phyloP scores from a whole-genome alignment of 2,888 invertebrate genomes.

The Biston stratarius region DNA sequence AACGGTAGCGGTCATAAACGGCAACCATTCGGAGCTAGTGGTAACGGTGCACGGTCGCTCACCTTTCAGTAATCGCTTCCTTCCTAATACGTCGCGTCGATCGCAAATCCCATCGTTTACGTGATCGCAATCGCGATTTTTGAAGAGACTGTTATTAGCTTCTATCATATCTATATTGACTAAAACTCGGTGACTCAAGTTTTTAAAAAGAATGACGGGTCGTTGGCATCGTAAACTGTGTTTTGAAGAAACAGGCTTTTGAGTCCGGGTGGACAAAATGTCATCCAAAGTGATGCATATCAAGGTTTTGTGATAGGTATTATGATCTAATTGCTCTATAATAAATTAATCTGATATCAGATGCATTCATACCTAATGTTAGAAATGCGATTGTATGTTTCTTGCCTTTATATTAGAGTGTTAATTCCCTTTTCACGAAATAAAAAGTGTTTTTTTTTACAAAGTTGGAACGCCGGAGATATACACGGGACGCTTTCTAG shows the following conservation, averaged over 20 bases:
- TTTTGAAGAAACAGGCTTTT: slow-evolving; percentile 32
- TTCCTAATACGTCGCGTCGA: slow-evolving; percentile 75
- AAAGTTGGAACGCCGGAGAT: too few species aligned
- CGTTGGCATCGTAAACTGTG: slow-evolving; percentile 57
- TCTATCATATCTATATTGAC: slow-evolving; percentile 17
- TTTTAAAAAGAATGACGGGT: slow-evolving; percentile 46
- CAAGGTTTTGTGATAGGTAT: not conserved
- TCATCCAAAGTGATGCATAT: slow-evolving; percentile 21
- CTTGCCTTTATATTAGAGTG: too few species aligned
- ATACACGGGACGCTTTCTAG: too few species aligned
- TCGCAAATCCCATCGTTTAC: slow-evolving; percentile 73
- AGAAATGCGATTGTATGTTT: too few species aligned
- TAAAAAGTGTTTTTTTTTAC: too few species aligned
- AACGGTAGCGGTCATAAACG: slow-evolving; percentile 63
- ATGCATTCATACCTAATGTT: too few species aligned
- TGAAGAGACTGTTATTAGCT: slow-evolving; percentile 13
- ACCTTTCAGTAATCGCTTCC: slow-evolving; percentile 82
- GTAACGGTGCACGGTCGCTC: slow-evolving; percentile 81
- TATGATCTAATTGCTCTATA: slow-evolving; percentile 11
- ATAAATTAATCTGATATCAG: not conserved
- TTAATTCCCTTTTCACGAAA: too few species aligned
- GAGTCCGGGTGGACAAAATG: slow-evolving; percentile 20
- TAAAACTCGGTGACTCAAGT: slow-evolving; percentile 37
- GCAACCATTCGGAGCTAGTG: slow-evolving; percentile 60
- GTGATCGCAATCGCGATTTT: slow-evolving; percentile 70